Base-by-base conservation (phyloP, 2,797 vertebrate genomes). In the Cheirogaleus major region DNA sequence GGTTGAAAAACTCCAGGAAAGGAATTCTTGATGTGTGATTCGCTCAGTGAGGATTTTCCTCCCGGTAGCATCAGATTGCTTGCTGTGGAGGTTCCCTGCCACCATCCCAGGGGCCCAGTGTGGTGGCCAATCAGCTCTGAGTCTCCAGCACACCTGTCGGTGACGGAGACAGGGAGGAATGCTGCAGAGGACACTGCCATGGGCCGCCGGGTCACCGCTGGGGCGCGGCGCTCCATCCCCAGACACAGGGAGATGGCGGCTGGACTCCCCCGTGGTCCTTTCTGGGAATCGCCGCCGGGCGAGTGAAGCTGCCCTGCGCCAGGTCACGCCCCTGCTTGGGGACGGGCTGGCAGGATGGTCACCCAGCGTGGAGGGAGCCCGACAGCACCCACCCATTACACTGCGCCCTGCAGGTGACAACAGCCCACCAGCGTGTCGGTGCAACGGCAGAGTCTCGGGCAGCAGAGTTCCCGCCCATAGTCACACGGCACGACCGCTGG, bases 91-190 rank as follows among this genome's bases (percentile, higher is more conserved):
- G 15, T 18, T 65, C 9, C 11, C 27, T 1, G 2, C 9, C 32
- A 1, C 20, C 6, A 2, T 2, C 6, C 32, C 41, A 13, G 65
- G 32, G 80, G 27, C 35, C 20, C 30, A 0, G 4, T 0, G 2
- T 4, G 0, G 13, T 22, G 14, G 32, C 1, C 3, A 2, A 13
- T 25, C 9, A 13, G n/a, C 1, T 57, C n/a, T 3, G 25, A 4
- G 4, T 4, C 67, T 30, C 18, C 70, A 30, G 89, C 1, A 0
- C 30, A 0, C 11, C 0, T 0, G 12, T 12, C 12, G 45, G 45
- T 48, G 2, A 8, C 57, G 2, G 3, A 1, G 45, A 18, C 4
- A 0, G 25, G 35, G 3, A 30, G 55, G 12, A 88, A 7, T 20
- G 35, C 2, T 69, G 35, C 41, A 14, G 1, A 13, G 73, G 59